Evolutionary conservation across 2,888 invertebrate species (phyloP), one percentile per base, ranked within the genome.

Genomic region (Mechanitis mazaeus): DNA sequence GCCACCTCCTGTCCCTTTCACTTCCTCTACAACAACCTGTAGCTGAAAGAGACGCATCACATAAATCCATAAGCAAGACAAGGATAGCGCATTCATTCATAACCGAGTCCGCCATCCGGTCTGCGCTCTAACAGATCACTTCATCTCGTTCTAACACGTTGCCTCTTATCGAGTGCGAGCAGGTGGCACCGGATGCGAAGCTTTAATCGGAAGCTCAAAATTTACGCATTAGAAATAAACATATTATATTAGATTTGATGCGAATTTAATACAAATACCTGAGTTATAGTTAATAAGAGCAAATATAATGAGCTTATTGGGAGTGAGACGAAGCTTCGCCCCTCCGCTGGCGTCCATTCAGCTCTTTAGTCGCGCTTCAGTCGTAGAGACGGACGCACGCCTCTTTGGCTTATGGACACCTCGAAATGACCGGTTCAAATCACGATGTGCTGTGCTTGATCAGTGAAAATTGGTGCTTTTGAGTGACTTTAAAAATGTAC

Each of bases 51-150:
- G 86, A 85, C 75, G 63, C 70, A 72, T 70, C 75, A 78, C 74
- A 75, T 71, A 70, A 75, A 74, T 69, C 70, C 67, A 67, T 68
- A 64, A 63, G 83, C 68, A 63, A 71, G 83, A 89, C 75, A 78
- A 74, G 81, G 90, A 90, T 76, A 72, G 81, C 74, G 71, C 82
- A 90, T 90, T 89, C 90, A 90, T 90, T 90, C 90, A 90, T 90
- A 87, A 90, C 87, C 78, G 84, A 87, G 87, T 84, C 86, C 79
- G 84, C 88, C 88, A 89, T 90, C 88, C 87, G 89, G 88, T 87
- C 87, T 84, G 80, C 78, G 83, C 79, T 81, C 82, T 83, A 83
- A 82, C 83, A 81, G 81, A 83, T 85, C 84, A 84, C 79, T 87
- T 85, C 79, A 89, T 90, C 90, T 90, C 90, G 80, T 87, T 90